Evolutionary conservation across 1,140 invertebrate genomes (phyloP), one percentile per base, ranked within the genome.

Genomic region (Metaphire vulgaris): DNA sequence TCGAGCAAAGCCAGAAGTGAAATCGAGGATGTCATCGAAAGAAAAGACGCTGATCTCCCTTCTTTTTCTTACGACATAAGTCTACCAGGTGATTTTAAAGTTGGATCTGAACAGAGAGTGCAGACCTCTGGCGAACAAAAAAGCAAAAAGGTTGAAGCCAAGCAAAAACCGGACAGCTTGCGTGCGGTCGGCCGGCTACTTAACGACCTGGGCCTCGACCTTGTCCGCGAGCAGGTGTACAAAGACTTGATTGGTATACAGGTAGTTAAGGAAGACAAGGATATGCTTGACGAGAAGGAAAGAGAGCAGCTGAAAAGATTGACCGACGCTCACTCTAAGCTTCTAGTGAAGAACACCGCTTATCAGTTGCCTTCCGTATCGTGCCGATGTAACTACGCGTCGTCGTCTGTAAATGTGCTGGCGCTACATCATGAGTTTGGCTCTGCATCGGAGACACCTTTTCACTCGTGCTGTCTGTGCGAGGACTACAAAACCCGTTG

Each of bases 161-260:
- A n/a, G n/a, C n/a, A n/a, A n/a, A n/a, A n/a, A n/a, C n/a, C n/a
- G n/a, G n/a, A n/a, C n/a, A n/a, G n/a, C n/a, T n/a, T n/a, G n/a
- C n/a, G n/a, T n/a, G n/a, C 69, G 28, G 74, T 34, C 71, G 76
- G 31, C 71, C 72, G 30, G 34, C 74, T 41, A 34, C 76, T 69
- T 30, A 21, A 32, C 56, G 76, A 77, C 69, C 69, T 77, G 72
- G 76, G 76, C 1, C 33, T 77, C 1, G 73, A 77, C 26, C 66
- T 77, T 6, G 67, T 71, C 28, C 67, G 73, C 34, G 64, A 77
- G 68, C 72, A 74, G 1, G 76, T 77, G 31, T 77, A 77, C 72
- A 77, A 77, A 33, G 76, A 77, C 33, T 64, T 77, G 32, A 74
- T 77, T 56, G 33, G 66, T 28, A 76, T 77, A 12, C 76, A 77